phyloP scores from a whole-genome alignment of 2,888 invertebrate species.

The Amiota communis region DNA sequence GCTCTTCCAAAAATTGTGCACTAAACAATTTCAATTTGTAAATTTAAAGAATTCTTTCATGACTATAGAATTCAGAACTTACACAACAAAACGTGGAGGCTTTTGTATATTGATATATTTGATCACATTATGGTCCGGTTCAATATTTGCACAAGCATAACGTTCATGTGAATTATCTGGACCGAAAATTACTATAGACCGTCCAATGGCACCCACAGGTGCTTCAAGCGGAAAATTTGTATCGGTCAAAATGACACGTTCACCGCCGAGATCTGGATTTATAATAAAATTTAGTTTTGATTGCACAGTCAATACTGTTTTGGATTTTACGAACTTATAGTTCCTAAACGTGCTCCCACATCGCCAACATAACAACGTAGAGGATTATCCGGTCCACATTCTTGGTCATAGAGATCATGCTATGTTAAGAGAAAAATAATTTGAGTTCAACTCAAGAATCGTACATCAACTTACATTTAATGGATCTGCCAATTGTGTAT shows the following conservation, averaged over 20 bases:
- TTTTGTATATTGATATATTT: constrained; percentile 91
- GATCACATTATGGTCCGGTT: constrained; percentile 91
- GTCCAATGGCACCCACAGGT: constrained; percentile 83
- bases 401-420: constrained; percentile 87
- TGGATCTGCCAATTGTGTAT: constrained; percentile 91
- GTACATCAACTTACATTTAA: constrained; percentile 79
- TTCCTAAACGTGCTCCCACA: constrained; percentile 86
- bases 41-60: neutral
- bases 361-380: constrained; percentile 94
- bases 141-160: constrained; percentile 93
- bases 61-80: constrained; percentile 64
- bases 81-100: constrained; percentile 91
- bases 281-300: neutral
- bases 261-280: constrained; percentile 80
- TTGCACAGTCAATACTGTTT: too few relatives aligned
- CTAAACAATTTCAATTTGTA: constrained; percentile 73
- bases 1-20: constrained; percentile 87
- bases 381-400: constrained; percentile 91
- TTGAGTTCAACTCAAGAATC: neutral
- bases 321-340: constrained; percentile 76
- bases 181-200: constrained; percentile 88
- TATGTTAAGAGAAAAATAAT: constrained; percentile 68
- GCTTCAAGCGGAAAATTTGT: constrained; percentile 90
- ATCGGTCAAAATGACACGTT: constrained; percentile 86
- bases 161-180: constrained; percentile 81